Evolutionary conservation across 2,113 vertebrate genomes (phyloP).

Genomic region (Gymnocephalus cernua): DNA sequence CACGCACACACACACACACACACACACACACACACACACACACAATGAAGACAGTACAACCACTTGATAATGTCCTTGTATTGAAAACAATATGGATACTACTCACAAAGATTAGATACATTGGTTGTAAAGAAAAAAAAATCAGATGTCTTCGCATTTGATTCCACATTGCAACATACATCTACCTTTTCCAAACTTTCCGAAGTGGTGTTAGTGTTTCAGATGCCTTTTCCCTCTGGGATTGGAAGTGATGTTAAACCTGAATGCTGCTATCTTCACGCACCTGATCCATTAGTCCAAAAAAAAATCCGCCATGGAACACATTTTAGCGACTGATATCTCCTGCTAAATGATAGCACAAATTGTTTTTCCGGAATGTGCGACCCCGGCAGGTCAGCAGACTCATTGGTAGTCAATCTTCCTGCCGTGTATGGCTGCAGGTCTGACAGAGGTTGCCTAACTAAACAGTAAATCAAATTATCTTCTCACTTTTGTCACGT

Average conservation of each 20-base stretch:
- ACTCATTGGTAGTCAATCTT: conserved; percentile 87
- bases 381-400: conserved; percentile 84
- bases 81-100: conserved; percentile 15
- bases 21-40: conserved; percentile 4
- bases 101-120: conserved; percentile 1
- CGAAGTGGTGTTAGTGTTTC: conserved; percentile 14
- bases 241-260: conserved; percentile 25
- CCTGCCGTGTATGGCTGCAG: conserved; percentile 79
- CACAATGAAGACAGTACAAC: not conserved
- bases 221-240: conserved; percentile 36
- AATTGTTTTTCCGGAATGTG: conserved; percentile 72
- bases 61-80: not conserved
- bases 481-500: conserved; percentile 80
- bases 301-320: conserved; percentile 60
- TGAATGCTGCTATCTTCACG: conserved; percentile 45
- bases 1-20: too few relatives aligned
- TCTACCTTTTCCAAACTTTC: conserved; percentile 19
- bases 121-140: conserved; percentile 21
- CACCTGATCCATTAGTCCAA: conserved; percentile 62
- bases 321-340: conserved; percentile 63
- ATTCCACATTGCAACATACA: conserved; percentile 14
- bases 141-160: conserved; percentile 6
- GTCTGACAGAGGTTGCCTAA: conserved; percentile 84
- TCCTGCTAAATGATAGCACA: conserved; percentile 65
- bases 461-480: conserved; percentile 89